Evolutionary conservation across 2,113 vertebrate genomes (phyloP).

Genomic region (Petrocephalus zakoni): DNA sequence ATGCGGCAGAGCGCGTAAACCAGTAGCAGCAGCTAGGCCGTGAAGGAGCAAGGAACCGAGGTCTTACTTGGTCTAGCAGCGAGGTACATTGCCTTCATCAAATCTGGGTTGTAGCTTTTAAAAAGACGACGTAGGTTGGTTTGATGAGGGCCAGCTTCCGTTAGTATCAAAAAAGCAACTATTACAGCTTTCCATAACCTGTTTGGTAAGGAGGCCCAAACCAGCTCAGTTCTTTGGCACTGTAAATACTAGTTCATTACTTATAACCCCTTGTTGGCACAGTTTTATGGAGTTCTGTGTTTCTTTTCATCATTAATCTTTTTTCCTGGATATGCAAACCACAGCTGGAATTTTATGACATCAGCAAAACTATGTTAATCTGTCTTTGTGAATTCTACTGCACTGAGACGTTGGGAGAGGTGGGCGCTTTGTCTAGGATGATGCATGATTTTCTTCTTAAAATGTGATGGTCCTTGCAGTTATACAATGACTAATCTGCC

Average conservation of each 20-base stretch:
- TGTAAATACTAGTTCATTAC: background rate
- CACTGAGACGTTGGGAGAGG: constrained; percentile 35
- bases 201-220: background rate
- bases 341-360: constrained; percentile 53
- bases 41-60: too few species aligned
- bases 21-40: too few species aligned
- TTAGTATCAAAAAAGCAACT: background rate
- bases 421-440: constrained; percentile 43
- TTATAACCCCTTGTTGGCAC: background rate
- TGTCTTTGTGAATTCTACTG: constrained; percentile 39
- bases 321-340: constrained; percentile 42
- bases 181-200: background rate
- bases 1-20: too few species aligned
- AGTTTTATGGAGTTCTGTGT: constrained; percentile 16
- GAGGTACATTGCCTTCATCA: too few species aligned
- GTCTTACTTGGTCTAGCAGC: too few species aligned
- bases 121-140: constrained; percentile 28
- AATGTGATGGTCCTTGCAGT: constrained; percentile 37
- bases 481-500: constrained; percentile 51
- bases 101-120: constrained; percentile 14
- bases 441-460: constrained; percentile 47
- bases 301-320: constrained; percentile 31
- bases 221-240: background rate
- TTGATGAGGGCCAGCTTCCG: background rate
- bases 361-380: constrained; percentile 59